Evolutionary conservation across 64 coral and sea anemone species (phyloP).

Genomic region (Astreopora myriophthalma): DNA sequence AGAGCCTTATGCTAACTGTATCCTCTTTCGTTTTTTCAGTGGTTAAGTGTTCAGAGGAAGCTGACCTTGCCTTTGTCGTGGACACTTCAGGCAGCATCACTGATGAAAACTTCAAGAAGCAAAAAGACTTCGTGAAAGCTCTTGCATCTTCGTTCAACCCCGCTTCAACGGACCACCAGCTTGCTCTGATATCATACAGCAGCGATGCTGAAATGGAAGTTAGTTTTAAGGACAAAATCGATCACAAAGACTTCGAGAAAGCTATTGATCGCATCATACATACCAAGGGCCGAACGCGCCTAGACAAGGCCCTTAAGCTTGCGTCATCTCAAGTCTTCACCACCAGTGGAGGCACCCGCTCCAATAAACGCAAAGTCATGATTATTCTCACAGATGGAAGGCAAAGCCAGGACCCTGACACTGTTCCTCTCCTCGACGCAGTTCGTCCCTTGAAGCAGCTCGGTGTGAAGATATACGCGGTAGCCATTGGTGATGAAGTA

Average conservation of each 20-base stretch:
- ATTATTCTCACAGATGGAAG: constrained; percentile 83
- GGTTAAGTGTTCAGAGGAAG: constrained; percentile 46
- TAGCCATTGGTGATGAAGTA: constrained; percentile 62
- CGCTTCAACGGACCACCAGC: constrained; percentile 29
- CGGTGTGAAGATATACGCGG: constrained; percentile 59
- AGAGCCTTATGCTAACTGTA: not conserved
- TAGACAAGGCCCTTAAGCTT: constrained; percentile 63
- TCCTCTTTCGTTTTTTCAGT: not conserved
- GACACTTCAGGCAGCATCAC: constrained; percentile 86
- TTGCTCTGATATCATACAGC: constrained; percentile 71
- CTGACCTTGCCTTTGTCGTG: constrained; percentile 79
- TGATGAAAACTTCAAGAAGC: constrained; percentile 56
- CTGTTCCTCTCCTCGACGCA: constrained; percentile 23
- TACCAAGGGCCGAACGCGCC: constrained; percentile 70
- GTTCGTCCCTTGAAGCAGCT: constrained; percentile 40
- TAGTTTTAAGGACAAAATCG: constrained; percentile 33
- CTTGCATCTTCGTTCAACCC: constrained; percentile 48
- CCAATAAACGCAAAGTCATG: constrained; percentile 54
- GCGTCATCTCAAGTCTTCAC: constrained; percentile 62
- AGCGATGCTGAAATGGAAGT: constrained; percentile 45
- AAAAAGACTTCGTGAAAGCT: constrained; percentile 82
- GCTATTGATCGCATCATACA: constrained; percentile 65
- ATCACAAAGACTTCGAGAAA: constrained; percentile 32
- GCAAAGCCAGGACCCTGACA: constrained; percentile 70
- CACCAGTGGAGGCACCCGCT: constrained; percentile 26